A percentile compares a stretch with the other conserved stretches of the same genome.
Conservation (phyloP, 1,140 invertebrate genomes). For the Panagrolaimus sp. region DNA sequence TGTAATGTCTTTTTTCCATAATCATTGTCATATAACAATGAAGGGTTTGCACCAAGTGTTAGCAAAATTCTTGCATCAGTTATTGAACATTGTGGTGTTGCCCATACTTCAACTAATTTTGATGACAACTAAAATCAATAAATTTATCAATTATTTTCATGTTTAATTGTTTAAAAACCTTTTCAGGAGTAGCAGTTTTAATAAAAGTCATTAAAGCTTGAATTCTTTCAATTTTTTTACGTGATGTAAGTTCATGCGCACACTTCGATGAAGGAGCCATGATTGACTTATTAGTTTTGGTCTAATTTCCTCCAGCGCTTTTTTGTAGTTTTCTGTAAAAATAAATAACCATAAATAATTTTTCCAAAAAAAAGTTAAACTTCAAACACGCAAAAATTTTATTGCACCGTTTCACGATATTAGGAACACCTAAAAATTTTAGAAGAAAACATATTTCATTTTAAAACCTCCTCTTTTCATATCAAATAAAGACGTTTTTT, state of each 20-base stretch:
- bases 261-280: slow-evolving; percentile 26
- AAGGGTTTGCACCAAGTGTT: slow-evolving; percentile 40
- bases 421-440: no score
- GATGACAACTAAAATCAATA: slow-evolving; percentile 36
- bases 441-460: no score
- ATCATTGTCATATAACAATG: slow-evolving; percentile 35
- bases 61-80: slow-evolving; percentile 47
- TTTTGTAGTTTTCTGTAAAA: no score
- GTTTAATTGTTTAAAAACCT: slow-evolving; percentile 21
- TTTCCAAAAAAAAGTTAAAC: no score
- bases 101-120: slow-evolving; percentile 43
- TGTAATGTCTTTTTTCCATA: slow-evolving; percentile 36
- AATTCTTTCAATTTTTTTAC: slow-evolving; percentile 44
- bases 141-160: slow-evolving; percentile 2
- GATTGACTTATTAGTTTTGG: background rate
- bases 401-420: no score
- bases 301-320: no score
- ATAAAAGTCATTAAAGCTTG: slow-evolving; percentile 38
- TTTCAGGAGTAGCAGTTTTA: slow-evolving; percentile 37
- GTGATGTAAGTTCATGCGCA: slow-evolving; percentile 37
- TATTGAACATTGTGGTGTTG: slow-evolving; percentile 43
- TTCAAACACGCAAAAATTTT: no score
- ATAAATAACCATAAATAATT: no score
- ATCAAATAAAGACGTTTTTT: no score
- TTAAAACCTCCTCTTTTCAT: no score